These are phyloP conservation scores for Heteronetta atricapilla DNA, from an alignment of 2,113 vertebrate species.

Conservation along the genomic window DNA sequence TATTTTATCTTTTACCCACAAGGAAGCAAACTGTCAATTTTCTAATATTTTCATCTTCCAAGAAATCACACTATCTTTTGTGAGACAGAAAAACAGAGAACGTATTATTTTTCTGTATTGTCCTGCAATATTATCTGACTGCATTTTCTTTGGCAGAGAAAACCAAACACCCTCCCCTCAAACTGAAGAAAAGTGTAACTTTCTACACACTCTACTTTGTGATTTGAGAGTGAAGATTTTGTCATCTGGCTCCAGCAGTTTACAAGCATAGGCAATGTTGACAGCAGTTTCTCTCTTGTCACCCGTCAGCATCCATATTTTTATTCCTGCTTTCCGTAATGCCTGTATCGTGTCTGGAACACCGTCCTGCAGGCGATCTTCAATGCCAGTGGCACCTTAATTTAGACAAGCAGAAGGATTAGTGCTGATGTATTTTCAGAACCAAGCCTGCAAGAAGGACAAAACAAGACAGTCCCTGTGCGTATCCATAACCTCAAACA, in stretches of 20 bases:
- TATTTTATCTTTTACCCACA: neutral
- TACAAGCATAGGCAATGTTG: conserved; percentile 91
- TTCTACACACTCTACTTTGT: conserved; percentile 80
- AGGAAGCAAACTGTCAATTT: neutral
- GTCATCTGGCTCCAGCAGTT: conserved; percentile 82
- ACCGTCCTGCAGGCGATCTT: conserved; percentile 92
- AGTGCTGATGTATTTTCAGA: neutral
- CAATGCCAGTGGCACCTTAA: conserved; percentile 91
- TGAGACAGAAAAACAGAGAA: neutral
- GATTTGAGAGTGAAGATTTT: conserved; percentile 83
- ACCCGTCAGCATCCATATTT: conserved; percentile 94
- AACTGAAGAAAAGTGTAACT: neutral
- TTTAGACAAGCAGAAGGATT: neutral
- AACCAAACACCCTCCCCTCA: neutral
- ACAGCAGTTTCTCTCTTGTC: conserved; percentile 96
- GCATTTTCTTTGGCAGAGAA: neutral
- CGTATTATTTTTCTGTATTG: neutral
- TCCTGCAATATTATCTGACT: neutral
- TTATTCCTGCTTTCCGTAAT: conserved; percentile 88
- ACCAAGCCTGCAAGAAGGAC: neutral
- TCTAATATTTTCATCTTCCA: neutral
- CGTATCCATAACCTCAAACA: neutral
- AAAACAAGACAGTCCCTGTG: neutral
- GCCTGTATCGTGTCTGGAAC: conserved; percentile 91
- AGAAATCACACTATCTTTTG: neutral